Percentiles rank a stretch among this genome's conserved stretches.
Evolutionary conservation across 1,140 invertebrate genomes (phyloP).

Genomic region (Pantala flavescens): DNA sequence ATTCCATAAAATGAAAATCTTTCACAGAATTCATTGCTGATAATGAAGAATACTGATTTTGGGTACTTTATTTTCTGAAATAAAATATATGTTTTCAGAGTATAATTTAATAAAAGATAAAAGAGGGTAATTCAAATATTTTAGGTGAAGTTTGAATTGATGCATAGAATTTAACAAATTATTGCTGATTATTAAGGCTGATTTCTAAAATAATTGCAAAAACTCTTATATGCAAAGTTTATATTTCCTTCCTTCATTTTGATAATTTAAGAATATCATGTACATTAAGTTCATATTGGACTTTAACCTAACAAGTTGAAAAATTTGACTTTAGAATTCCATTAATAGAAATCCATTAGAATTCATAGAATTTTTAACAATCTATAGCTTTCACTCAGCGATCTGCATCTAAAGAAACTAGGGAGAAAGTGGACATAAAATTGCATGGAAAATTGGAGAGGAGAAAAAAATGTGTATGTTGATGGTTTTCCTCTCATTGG

Average conservation of each 20-base stretch:
- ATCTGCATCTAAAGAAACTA: too few relatives aligned
- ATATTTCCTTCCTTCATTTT: background rate
- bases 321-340: too few relatives aligned
- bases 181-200: background rate
- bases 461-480: too few relatives aligned
- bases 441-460: too few relatives aligned
- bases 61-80: conserved; percentile 71
- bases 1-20: conserved; percentile 94
- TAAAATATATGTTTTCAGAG: conserved; percentile 25
- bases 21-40: conserved; percentile 94
- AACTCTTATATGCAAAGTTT: background rate
- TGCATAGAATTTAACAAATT: background rate
- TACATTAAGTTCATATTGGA: too few relatives aligned
- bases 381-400: too few relatives aligned
- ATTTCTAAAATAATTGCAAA: background rate
- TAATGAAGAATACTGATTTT: conserved; percentile 84
- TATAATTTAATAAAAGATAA: background rate
- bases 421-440: too few relatives aligned
- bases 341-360: too few relatives aligned
- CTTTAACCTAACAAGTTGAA: too few relatives aligned
- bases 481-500: too few relatives aligned
- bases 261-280: background rate
- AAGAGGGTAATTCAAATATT: background rate
- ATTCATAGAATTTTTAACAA: too few relatives aligned
- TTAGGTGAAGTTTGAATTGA: background rate